phyloP scores from a whole-genome alignment of 1,140 invertebrate species.

The Campoletis sonorensis region DNA sequence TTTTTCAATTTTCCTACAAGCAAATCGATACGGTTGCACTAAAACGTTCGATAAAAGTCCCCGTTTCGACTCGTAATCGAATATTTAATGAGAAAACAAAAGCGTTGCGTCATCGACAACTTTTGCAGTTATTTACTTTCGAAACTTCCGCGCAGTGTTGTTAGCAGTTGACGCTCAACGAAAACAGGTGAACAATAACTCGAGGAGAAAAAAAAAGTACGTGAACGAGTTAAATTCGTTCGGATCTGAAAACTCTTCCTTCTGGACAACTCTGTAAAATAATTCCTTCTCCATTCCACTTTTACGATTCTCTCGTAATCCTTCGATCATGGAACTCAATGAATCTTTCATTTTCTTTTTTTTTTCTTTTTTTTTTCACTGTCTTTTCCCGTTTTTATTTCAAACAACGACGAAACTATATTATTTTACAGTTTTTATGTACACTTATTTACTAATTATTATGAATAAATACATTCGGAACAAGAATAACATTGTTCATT shows the following conservation, averaged over 20 bases:
- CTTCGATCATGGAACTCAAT: not conserved
- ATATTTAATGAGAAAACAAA: not conserved
- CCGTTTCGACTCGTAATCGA: not conserved
- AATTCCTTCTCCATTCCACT: conserved; percentile 37
- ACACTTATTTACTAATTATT: conserved; percentile 65
- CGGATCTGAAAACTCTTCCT: conserved; percentile 29
- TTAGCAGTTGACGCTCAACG: conserved; percentile 1
- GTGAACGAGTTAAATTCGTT: not conserved
- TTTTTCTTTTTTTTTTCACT: conserved; percentile 7
- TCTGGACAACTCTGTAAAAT: conserved; percentile 40
- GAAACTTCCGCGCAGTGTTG: conserved; percentile 42
- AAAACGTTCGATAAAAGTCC: not conserved
- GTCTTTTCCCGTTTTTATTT: conserved; percentile 47
- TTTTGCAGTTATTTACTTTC: conserved; percentile 31
- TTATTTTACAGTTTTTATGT: conserved; percentile 65
- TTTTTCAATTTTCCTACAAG: conserved; percentile 2
- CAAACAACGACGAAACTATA: conserved; percentile 51
- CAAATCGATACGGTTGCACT: conserved; percentile 43
- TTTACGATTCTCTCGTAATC: not conserved
- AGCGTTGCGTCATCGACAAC: not conserved
- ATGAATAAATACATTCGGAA: conserved; percentile 64
- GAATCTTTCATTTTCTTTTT: conserved; percentile 21
- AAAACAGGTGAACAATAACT: not conserved
- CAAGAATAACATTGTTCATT: conserved; percentile 39
- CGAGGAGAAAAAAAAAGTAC: conserved; percentile 11